A percentile compares a stretch with the other conserved stretches of the same genome.
Conservation (phyloP, 1,140 invertebrate genomes). For the Zaprionus inermis region DNA sequence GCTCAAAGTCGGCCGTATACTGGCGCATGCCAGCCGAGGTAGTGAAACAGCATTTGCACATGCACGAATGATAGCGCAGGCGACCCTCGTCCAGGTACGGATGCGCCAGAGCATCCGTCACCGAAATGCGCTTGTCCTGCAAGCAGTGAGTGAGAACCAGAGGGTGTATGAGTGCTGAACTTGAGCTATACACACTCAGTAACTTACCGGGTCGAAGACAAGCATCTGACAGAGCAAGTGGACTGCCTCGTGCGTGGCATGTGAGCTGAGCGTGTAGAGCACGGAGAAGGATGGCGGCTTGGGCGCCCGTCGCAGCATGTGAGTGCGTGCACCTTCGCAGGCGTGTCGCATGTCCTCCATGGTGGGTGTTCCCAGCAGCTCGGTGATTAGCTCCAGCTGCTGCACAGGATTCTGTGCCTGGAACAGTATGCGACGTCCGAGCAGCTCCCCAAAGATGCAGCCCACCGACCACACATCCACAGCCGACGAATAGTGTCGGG, state of each 20-base stretch:
- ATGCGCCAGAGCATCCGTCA: conserved; percentile 96
- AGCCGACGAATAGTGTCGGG: conserved; percentile 97
- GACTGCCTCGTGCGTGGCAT: conserved; percentile 98
- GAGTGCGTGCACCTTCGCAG: conserved; percentile 96
- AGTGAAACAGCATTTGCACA: conserved; percentile 99
- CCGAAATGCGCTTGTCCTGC: conserved; percentile 96
- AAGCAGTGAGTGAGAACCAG: not conserved
- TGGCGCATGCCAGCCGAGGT: conserved; percentile 90
- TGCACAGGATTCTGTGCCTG: conserved; percentile 97
- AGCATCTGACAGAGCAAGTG: conserved; percentile 99
- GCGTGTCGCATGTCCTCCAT: conserved; percentile 98
- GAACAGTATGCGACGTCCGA: conserved; percentile 97
- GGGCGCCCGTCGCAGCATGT: conserved; percentile 95
- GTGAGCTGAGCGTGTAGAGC: conserved; percentile 95
- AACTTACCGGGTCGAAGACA: conserved; percentile 96
- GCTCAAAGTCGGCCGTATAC: conserved; percentile 97
- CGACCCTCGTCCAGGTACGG: conserved; percentile 99
- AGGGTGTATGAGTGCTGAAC: not conserved
- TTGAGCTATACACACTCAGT: not conserved
- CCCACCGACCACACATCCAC: conserved; percentile 99
- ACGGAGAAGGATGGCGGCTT: conserved; percentile 95
- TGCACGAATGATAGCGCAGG: conserved; percentile 99
- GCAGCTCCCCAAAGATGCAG: conserved; percentile 99
- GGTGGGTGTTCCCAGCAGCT: conserved; percentile 98
- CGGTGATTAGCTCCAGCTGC: conserved; percentile 98